Base-by-base conservation (phyloP, 2,113 vertebrate genomes). In the Colius striatus region DNA sequence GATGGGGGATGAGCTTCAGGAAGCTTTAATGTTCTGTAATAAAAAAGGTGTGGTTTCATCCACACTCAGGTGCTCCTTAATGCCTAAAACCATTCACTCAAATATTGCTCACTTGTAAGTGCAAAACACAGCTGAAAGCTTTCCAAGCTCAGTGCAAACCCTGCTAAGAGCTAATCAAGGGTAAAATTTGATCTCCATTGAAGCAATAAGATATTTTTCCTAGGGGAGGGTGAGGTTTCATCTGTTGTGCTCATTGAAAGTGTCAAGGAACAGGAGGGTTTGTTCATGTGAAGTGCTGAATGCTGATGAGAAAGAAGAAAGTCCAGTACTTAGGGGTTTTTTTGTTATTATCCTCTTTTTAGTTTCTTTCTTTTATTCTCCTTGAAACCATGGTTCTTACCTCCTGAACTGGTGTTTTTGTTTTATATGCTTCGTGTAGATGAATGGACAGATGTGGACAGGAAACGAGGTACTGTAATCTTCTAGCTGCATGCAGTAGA, bases 371-470 rank as follows among this genome's bases (percentile, higher is more conserved):
- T 95, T 96, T 94, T 72, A 68, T 53, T 80, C 93, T 97, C 81
- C 71, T 90, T 95, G 48, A 87, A 90, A 94, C 93, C 88, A 79
- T 96, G 30, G 65, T 97, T 96, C 95, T 97, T 97, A 96, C 93
- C 93, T 97, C 96, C 95, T 87, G 96, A 98, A 98, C 97, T 89
- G 95, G 67, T 98, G 95, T 98, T 98, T 97, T 98, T 98, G 97
- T 97, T 98, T 98, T 97, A 71, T 98, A 97, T 98, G 98, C 98
- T 98, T 97, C 97, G 91, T 98, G 92, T 99, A 99, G 98, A 99
- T 98, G 98, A 98, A 98, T 99, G 99, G 99, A 99, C 98, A 99
- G 98, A 99, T 98, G 98, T 98, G 97, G 99, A 99, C 99, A 99
- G 99, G 98, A 99, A 96, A 98, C 98, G 98, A 99, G 99, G 99